Conservation (phyloP, 2,113 vertebrate genomes). For the Butorides virescens region DNA sequence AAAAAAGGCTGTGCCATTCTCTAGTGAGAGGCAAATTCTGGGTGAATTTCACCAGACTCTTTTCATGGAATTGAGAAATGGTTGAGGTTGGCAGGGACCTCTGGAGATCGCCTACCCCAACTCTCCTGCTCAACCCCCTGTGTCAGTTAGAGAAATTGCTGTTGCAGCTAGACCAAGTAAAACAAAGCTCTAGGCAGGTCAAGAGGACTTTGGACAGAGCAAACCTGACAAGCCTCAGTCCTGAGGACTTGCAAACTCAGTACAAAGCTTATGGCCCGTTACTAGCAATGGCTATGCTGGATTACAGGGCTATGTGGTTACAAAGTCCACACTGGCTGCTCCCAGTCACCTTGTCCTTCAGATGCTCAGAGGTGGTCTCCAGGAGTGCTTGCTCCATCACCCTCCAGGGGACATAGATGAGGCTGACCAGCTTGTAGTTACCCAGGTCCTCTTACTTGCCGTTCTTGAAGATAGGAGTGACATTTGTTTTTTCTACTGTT, state of each 20-base stretch:
- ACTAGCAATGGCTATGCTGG: neutral
- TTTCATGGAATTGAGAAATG: neutral
- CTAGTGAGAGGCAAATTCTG: neutral
- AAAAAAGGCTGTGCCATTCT: neutral
- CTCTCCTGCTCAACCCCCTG: neutral
- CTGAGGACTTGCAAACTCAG: neutral
- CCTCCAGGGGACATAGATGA: neutral
- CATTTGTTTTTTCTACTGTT: neutral
- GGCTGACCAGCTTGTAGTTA: neutral
- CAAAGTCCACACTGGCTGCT: neutral
- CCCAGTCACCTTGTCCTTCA: neutral
- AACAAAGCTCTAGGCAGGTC: neutral
- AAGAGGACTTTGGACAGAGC: neutral
- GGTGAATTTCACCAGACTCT: neutral
- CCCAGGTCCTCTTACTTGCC: neutral
- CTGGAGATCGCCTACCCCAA: neutral
- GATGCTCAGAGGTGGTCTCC: neutral
- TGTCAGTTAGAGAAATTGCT: neutral
- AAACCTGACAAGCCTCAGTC: neutral
- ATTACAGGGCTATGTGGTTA: neutral
- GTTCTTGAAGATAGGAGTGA: neutral
- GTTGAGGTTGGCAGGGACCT: neutral
- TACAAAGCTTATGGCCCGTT: neutral
- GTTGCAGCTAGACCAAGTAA: neutral
- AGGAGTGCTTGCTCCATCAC: neutral